These are phyloP conservation scores for Pantala flavescens DNA, from an alignment of 1,140 invertebrate genomes.

Conservation along the genomic window DNA sequence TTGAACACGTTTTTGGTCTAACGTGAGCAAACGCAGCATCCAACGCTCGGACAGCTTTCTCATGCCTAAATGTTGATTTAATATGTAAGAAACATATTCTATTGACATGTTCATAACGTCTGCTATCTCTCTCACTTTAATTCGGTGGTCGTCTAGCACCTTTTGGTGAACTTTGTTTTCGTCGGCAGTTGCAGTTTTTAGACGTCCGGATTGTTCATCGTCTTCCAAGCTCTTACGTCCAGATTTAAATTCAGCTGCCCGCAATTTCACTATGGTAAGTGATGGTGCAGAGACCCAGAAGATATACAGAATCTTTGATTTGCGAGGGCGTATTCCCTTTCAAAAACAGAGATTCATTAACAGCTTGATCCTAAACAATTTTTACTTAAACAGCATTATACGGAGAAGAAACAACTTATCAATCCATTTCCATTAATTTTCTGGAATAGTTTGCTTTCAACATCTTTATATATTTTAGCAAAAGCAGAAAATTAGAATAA, in stretches of 20 bases:
- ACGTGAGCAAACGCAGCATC: conserved; percentile 18
- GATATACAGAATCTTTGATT: conserved; percentile 26
- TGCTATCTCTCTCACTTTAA: conserved; percentile 5
- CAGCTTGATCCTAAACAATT: neutral
- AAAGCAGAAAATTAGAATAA: too few species aligned
- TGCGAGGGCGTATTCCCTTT: conserved; percentile 24
- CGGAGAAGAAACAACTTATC: too few species aligned
- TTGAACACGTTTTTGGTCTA: conserved; percentile 20
- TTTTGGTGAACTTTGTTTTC: conserved; percentile 29
- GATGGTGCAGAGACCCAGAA: neutral
- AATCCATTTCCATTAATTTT: too few species aligned
- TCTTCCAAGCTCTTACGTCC: conserved; percentile 28
- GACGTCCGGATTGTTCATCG: conserved; percentile 25
- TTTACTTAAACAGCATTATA: neutral
- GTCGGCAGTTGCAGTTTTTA: conserved; percentile 25
- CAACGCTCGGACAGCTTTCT: conserved; percentile 18
- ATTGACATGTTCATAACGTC: neutral
- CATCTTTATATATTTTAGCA: too few species aligned
- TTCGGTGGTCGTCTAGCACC: conserved; percentile 24
- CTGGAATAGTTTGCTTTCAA: too few species aligned
- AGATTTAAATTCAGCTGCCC: conserved; percentile 28
- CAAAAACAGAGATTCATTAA: conserved; percentile 20
- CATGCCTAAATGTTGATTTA: conserved; percentile 21
- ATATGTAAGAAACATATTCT: conserved; percentile 18
- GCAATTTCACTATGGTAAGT: conserved; percentile 18